phyloP scores from a whole-genome alignment of 1,140 invertebrate genomes.

The Trissolcus basalis region DNA sequence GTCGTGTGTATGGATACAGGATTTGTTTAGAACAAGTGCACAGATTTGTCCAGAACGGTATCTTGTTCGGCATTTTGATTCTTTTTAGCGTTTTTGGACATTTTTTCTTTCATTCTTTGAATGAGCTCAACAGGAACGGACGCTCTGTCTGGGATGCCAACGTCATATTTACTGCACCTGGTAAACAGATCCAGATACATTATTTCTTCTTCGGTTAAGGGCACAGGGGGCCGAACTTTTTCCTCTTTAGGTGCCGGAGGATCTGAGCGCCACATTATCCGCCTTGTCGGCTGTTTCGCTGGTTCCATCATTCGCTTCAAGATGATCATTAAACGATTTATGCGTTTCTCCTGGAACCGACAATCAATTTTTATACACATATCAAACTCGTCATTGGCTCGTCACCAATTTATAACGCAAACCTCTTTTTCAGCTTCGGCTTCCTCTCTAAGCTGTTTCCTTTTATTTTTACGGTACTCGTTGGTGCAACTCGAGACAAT shows the following conservation, averaged over 20 bases:
- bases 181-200: slow-evolving; percentile 50
- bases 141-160: slow-evolving; percentile 3
- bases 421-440: slow-evolving; percentile 74
- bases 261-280: slow-evolving; percentile 60
- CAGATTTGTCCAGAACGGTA: not conserved
- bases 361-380: slow-evolving; percentile 4
- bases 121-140: slow-evolving; percentile 24
- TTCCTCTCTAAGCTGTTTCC: slow-evolving; percentile 77
- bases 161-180: slow-evolving; percentile 25
- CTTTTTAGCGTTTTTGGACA: no score
- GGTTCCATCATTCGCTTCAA: slow-evolving; percentile 74
- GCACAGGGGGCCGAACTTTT: slow-evolving; percentile 9
- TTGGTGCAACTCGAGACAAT: slow-evolving; percentile 77
- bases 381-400: not conserved
- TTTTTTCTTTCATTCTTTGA: slow-evolving; percentile 28
- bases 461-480: slow-evolving; percentile 78
- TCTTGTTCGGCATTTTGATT: slow-evolving; percentile 4
- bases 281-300: slow-evolving; percentile 64
- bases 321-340: slow-evolving; percentile 62
- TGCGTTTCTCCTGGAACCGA: slow-evolving; percentile 63
- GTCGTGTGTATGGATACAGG: no score
- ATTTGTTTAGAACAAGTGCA: not conserved
- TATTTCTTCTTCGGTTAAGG: slow-evolving; percentile 44
- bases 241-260: slow-evolving; percentile 41
- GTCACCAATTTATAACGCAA: not conserved